A percentile compares a stretch with the other conserved stretches of the same genome.
Conservation (phyloP, 2,113 vertebrate genomes). For the Malurus alboscapulatus region DNA sequence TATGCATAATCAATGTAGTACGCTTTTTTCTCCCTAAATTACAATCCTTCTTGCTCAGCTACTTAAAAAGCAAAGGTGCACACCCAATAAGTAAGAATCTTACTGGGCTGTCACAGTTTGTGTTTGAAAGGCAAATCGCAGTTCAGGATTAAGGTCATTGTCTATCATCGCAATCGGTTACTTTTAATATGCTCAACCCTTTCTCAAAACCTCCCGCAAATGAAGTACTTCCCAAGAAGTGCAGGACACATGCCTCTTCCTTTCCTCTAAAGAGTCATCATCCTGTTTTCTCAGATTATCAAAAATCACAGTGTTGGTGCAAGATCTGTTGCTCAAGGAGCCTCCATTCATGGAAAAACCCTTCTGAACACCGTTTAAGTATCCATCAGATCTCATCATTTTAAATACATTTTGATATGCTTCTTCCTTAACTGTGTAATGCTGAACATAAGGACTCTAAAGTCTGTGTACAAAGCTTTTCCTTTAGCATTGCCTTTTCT, state of each 20-base stretch:
- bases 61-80: neutral
- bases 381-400: neutral
- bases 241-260: neutral
- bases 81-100: neutral
- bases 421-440: conserved; percentile 14
- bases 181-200: neutral
- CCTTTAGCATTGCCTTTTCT: neutral
- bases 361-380: neutral
- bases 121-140: neutral
- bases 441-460: conserved; percentile 9
- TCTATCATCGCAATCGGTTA: neutral
- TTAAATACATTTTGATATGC: conserved; percentile 23
- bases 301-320: neutral
- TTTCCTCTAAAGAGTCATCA: neutral
- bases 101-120: neutral
- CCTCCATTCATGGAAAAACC: neutral
- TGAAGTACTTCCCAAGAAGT: neutral
- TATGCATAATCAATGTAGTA: neutral
- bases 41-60: neutral
- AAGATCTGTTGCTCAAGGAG: neutral
- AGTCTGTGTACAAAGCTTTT: conserved; percentile 5
- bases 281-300: neutral
- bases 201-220: neutral
- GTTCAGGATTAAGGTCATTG: neutral
- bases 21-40: neutral